phyloP scores from a whole-genome alignment of 92 coral and sea anemone genomes.

The Heliopora coerulea region DNA sequence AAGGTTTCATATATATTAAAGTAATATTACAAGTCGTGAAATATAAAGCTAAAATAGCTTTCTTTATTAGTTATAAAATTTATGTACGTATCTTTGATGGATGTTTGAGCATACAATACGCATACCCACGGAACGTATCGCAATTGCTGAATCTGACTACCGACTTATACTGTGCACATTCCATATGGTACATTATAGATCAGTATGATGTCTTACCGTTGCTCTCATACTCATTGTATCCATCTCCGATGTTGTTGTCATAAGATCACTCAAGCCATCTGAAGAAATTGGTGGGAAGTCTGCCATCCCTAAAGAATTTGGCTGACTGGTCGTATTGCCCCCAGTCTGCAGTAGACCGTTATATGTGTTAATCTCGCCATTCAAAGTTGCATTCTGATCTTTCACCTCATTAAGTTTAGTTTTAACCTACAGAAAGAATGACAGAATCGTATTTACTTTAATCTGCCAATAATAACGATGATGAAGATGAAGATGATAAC shows the following conservation, averaged over 20 bases:
- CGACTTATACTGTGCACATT: too few relatives aligned
- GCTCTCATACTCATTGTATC: constrained; percentile 99
- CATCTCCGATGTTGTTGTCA: constrained; percentile 96
- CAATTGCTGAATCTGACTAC: too few relatives aligned
- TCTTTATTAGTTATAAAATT: too few relatives aligned
- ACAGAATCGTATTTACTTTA: neutral
- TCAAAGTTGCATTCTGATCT: constrained; percentile 83
- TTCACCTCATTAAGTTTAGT: constrained; percentile 81
- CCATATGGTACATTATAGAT: too few relatives aligned
- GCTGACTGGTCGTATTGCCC: constrained; percentile 44
- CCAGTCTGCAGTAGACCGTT: constrained; percentile 90
- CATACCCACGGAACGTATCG: too few relatives aligned
- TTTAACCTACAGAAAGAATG: constrained; percentile 57
- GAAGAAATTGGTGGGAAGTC: constrained; percentile 82
- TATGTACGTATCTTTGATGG: too few relatives aligned
- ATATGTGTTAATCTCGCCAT: constrained; percentile 82
- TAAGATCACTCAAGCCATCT: constrained; percentile 79
- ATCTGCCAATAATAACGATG: neutral
- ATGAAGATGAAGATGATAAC: neutral
- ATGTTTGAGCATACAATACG: too few relatives aligned
- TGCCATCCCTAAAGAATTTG: constrained; percentile 71
- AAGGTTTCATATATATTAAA: too few relatives aligned
- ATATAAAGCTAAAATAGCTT: too few relatives aligned
- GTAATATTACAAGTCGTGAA: too few relatives aligned
- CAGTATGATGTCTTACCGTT: too few relatives aligned